phyloP scores from a whole-genome alignment of 1,140 invertebrate genomes.

The Planococcus citri region DNA sequence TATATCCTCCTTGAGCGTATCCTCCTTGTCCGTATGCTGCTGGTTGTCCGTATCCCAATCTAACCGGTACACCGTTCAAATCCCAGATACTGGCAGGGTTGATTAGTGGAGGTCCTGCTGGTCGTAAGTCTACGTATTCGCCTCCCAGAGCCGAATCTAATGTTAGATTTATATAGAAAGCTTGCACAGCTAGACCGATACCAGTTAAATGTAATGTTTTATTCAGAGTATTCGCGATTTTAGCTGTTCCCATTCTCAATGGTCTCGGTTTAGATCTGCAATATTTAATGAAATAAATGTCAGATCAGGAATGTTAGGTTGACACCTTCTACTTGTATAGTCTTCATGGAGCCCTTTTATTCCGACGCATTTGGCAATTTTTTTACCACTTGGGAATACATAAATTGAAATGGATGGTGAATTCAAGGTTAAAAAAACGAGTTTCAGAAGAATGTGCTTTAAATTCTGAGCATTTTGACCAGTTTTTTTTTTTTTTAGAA shows the following conservation, averaged over 20 bases:
- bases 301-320: too few species aligned
- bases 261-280: neutral
- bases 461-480: too few species aligned
- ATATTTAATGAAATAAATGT: neutral
- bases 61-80: slow-evolving; percentile 20
- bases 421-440: too few species aligned
- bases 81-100: slow-evolving; percentile 25
- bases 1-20: too few species aligned
- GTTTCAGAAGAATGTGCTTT: too few species aligned
- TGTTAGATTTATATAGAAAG: slow-evolving; percentile 28
- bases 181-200: slow-evolving; percentile 27
- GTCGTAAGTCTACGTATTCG: slow-evolving; percentile 25
- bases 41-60: neutral
- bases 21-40: too few species aligned
- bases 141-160: slow-evolving; percentile 26
- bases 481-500: too few species aligned
- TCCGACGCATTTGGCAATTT: too few species aligned
- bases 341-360: too few species aligned
- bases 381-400: too few species aligned
- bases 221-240: slow-evolving; percentile 24
- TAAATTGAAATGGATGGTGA: too few species aligned
- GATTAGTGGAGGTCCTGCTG: slow-evolving; percentile 25
- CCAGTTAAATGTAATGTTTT: slow-evolving; percentile 27
- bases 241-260: slow-evolving; percentile 10
- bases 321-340: too few species aligned